Conservation (phyloP, 2,797 vertebrate genomes). For the Cyclura pinguis region DNA sequence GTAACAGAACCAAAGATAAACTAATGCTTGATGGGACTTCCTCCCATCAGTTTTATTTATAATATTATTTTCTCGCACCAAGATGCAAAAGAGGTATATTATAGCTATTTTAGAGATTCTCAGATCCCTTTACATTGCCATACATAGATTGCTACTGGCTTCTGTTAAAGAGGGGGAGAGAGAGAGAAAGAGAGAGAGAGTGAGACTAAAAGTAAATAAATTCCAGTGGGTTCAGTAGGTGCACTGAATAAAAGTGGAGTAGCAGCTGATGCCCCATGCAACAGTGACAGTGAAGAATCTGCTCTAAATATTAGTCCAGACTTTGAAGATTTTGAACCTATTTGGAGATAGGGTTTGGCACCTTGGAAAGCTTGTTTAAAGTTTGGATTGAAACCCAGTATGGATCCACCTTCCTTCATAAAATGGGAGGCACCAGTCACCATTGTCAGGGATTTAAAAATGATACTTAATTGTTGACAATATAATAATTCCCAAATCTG, state of each 20-base stretch:
- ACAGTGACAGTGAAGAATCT: too few species aligned
- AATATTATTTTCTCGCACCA: constrained; percentile 20
- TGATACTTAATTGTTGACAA: too few species aligned
- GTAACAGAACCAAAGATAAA: background rate
- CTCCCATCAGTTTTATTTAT: background rate
- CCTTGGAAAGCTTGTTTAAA: too few species aligned
- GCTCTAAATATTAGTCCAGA: too few species aligned
- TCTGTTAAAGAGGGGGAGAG: background rate
- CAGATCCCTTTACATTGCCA: background rate
- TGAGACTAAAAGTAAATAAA: background rate
- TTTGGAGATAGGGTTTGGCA: too few species aligned
- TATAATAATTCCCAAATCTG: too few species aligned
- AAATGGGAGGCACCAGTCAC: too few species aligned
- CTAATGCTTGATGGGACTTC: background rate
- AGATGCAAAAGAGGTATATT: constrained; percentile 32
- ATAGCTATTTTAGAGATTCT: background rate
- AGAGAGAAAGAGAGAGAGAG: background rate
- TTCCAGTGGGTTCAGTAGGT: background rate
- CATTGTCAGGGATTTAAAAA: background rate
- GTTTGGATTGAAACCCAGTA: too few species aligned
- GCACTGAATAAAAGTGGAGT: too few species aligned
- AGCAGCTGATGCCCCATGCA: too few species aligned
- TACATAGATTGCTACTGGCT: constrained; percentile 5
- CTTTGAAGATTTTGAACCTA: too few species aligned
- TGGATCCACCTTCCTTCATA: too few species aligned